These are phyloP conservation scores for Phalacrocorax aristotelis DNA, from an alignment of 2,113 vertebrate species.

Conservation along the genomic window DNA sequence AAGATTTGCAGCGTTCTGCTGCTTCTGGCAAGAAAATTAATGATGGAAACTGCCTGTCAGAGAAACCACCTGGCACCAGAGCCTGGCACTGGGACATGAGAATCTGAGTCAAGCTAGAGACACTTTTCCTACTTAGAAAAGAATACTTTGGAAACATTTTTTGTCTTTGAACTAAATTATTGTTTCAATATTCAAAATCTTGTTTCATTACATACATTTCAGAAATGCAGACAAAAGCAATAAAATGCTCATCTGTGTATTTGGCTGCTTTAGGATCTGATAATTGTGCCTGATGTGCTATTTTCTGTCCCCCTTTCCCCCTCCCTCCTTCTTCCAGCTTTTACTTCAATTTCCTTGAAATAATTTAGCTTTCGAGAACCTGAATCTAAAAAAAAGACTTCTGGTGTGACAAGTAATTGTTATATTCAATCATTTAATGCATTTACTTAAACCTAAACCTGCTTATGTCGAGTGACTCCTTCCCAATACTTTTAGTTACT, in stretches of 20 bases:
- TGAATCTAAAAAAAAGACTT: background rate
- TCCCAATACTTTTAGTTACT: background rate
- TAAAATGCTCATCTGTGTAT: background rate
- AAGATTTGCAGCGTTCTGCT: background rate
- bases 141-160: background rate
- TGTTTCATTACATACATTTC: background rate
- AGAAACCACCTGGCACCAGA: background rate
- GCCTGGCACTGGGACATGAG: background rate
- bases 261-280: background rate
- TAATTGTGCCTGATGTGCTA: background rate
- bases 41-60: background rate
- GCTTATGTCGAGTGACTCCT: background rate
- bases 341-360: background rate
- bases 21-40: background rate
- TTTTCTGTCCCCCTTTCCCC: background rate
- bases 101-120: background rate
- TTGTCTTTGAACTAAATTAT: background rate
- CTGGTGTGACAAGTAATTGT: background rate
- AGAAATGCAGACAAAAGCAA: background rate
- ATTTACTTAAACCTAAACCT: background rate
- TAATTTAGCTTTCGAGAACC: background rate
- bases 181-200: background rate
- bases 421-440: background rate
- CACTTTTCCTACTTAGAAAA: background rate
- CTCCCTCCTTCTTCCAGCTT: background rate